Base-by-base conservation (phyloP, 2,888 invertebrate species). In the Eupeodes luniger region DNA sequence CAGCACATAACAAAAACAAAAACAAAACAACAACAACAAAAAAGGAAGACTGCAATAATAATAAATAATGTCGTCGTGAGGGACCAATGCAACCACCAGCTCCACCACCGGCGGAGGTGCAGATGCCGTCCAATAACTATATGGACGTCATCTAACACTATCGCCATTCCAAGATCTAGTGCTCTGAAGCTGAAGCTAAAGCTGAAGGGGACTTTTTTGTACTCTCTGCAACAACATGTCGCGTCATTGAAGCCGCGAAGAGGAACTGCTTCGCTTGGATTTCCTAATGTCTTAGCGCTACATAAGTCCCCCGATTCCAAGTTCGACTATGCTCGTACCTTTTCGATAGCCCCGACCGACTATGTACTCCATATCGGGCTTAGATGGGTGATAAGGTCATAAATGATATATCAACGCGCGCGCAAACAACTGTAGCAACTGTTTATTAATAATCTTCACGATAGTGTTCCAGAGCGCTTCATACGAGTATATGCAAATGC, bases 61-160 rank as follows among this genome's bases (percentile, higher is more conserved):
- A 89, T 89, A 89, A 89, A 89, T 89, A 89, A 89, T 89, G 89
- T 89, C 89, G 89, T 89, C 89, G 89, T 89, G 89, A 89, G 89
- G 85, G 85, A 81, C 85, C 89, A 85, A 89, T 89, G 84, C 89
- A 85, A 85, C 27, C 27, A 27, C 27, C 27, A 27, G 81, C 84
- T 82, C 79, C 76, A 85, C 85, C 84, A 85, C 79, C 76, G 82
- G 81, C 79, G 79, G 85, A 85, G 85, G 89, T 85, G 85, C 82
- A 89, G 85, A 82, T 89, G 79, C 85, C 82, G 85, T 82, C 85
- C 89, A 89, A 89, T 89, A 89, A 89, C 89, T 89, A 89, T 85
- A 85, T 85, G 85, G 79, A 85, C 85, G 85, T 82, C 89, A 89
- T 89, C 89, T 85, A 89, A 89, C 89, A 89, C 89, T 89, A 89